Conservation (phyloP, 2,113 vertebrate genomes). For the Chiloscyllium plagiosum region DNA sequence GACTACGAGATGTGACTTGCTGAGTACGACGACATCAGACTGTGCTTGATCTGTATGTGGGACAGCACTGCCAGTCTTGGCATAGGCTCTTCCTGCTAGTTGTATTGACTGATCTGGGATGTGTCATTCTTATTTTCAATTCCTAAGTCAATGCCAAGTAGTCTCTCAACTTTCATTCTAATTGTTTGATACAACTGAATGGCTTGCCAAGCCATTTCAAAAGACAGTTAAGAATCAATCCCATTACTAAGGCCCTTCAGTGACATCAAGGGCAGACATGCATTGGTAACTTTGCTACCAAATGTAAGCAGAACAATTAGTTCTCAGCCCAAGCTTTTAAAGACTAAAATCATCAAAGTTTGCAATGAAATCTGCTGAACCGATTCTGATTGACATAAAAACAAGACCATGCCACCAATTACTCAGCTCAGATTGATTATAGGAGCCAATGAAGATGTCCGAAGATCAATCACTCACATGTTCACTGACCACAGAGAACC, state of each 20-base stretch:
- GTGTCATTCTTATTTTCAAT: too few relatives aligned
- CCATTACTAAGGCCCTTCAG: background rate
- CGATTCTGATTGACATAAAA: background rate
- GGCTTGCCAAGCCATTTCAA: background rate
- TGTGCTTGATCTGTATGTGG: too few relatives aligned
- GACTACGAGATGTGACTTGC: too few relatives aligned
- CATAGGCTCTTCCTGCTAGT: too few relatives aligned
- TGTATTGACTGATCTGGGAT: too few relatives aligned
- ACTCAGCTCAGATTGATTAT: background rate
- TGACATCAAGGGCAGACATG: background rate
- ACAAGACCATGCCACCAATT: background rate
- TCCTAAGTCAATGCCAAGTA: too few relatives aligned
- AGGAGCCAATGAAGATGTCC: background rate
- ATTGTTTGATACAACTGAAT: background rate
- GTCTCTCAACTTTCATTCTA: background rate
- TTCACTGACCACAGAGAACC: background rate
- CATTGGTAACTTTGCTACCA: background rate
- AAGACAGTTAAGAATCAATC: background rate
- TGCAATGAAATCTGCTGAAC: background rate
- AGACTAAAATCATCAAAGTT: background rate
- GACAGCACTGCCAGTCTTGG: too few relatives aligned
- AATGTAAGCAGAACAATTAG: background rate
- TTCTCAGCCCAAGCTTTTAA: background rate
- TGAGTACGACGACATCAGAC: too few relatives aligned
- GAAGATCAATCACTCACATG: background rate